phyloP scores from a whole-genome alignment of 2,888 invertebrate genomes.

The Folsomia manolachei region DNA sequence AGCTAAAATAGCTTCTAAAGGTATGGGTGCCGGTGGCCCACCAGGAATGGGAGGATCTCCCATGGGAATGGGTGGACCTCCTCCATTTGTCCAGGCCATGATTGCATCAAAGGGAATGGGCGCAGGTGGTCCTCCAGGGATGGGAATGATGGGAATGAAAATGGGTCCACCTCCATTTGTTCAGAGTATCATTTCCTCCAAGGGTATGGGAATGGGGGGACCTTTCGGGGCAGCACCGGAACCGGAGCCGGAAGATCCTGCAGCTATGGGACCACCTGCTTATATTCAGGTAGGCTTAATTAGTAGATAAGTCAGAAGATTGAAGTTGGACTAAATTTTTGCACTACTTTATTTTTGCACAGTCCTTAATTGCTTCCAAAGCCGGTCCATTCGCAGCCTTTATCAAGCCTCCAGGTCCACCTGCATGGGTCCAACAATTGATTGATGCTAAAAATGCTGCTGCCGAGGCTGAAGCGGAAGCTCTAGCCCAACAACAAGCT shows the following conservation, averaged over 20 bases:
- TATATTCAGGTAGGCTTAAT: conserved; percentile 28
- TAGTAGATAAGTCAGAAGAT: too few relatives aligned
- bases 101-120: conserved; percentile 19
- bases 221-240: neutral
- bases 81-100: conserved; percentile 31
- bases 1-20: conserved; percentile 22
- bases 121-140: conserved; percentile 18
- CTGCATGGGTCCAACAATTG: conserved; percentile 30
- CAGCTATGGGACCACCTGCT: conserved; percentile 29
- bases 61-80: conserved; percentile 20
- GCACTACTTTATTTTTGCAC: conserved; percentile 11
- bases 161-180: conserved; percentile 18
- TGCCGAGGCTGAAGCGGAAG: conserved; percentile 28
- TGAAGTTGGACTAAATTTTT: too few relatives aligned
- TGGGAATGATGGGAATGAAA: neutral
- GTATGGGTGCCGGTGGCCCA: conserved; percentile 10
- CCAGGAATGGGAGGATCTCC: conserved; percentile 6
- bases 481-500: conserved; percentile 25
- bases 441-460: conserved; percentile 37
- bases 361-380: conserved; percentile 30
- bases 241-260: conserved; percentile 12
- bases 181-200: conserved; percentile 20
- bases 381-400: conserved; percentile 29
- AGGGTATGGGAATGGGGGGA: conserved; percentile 10
- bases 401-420: conserved; percentile 26